Evolutionary conservation across 2,113 vertebrate genomes (phyloP).

Genomic region (Brevimyrus niger): DNA sequence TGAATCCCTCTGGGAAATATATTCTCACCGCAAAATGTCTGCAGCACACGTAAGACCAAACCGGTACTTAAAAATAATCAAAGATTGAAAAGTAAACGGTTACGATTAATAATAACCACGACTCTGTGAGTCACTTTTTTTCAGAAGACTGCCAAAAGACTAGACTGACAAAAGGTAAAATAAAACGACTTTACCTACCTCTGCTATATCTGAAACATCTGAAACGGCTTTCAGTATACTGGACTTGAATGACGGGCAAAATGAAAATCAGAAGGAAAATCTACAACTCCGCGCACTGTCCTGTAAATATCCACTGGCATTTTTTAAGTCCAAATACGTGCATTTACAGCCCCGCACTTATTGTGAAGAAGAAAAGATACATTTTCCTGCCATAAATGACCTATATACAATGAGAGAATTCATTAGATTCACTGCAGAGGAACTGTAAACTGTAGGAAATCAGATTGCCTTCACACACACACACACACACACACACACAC

Average conservation of each 20-base stretch:
- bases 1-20: conserved; percentile 19
- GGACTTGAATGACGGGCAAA: conserved; percentile 31
- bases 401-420: conserved; percentile 52
- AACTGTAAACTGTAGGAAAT: conserved; percentile 46
- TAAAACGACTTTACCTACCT: conserved; percentile 33
- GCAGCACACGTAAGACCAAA: conserved; percentile 23
- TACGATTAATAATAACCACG: not conserved
- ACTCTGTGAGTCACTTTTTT: not conserved
- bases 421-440: conserved; percentile 56
- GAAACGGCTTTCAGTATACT: conserved; percentile 20
- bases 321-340: conserved; percentile 48
- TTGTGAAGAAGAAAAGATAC: conserved; percentile 11
- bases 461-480: conserved; percentile 49
- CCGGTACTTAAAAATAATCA: conserved; percentile 16
- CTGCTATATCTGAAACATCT: conserved; percentile 30
- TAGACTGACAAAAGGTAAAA: not conserved
- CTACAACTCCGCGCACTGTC: conserved; percentile 29
- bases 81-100: not conserved
- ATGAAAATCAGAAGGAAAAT: conserved; percentile 27
- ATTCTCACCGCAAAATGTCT: conserved; percentile 27
- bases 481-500: conserved; percentile 19
- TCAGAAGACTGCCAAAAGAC: not conserved
- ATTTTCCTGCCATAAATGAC: conserved; percentile 36
- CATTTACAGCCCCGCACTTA: conserved; percentile 22
- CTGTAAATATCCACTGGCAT: conserved; percentile 33